Evolutionary conservation across 2,888 invertebrate genomes (phyloP).

Genomic region (Cyclophora punctaria): DNA sequence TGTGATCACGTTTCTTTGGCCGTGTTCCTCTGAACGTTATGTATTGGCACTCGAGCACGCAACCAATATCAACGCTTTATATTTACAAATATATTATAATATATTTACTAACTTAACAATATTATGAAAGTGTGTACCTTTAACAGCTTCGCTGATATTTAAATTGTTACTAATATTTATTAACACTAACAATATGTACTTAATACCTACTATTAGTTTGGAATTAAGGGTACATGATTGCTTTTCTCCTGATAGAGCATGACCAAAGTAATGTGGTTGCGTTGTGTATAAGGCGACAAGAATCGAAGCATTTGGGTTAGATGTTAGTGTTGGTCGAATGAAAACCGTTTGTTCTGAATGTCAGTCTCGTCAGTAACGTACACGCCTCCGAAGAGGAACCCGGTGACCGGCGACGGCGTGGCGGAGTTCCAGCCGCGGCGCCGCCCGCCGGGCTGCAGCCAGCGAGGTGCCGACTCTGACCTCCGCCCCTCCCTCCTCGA

Average conservation of each 20-base stretch:
- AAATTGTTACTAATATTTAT: neutral
- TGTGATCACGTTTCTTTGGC: constrained; percentile 13
- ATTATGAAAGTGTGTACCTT: no score
- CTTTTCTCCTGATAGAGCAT: no score
- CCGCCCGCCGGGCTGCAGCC: constrained; percentile 63
- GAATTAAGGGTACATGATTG: no score
- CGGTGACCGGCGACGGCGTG: constrained; percentile 78
- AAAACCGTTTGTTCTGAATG: constrained; percentile 68
- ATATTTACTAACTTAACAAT: no score
- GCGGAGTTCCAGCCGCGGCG: constrained; percentile 68
- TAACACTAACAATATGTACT: neutral
- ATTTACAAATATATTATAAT: constrained; percentile 10
- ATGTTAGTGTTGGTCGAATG: constrained; percentile 38
- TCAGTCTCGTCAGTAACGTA: constrained; percentile 48
- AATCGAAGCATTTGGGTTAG: constrained; percentile 16
- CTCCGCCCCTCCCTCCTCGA: constrained; percentile 25
- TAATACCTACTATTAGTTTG: no score
- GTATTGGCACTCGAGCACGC: constrained; percentile 52
- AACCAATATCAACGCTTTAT: constrained; percentile 28
- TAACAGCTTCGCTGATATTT: no score
- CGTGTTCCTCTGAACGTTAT: constrained; percentile 16
- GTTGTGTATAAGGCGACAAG: constrained; percentile 5
- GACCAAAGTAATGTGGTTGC: neutral
- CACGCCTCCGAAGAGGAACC: constrained; percentile 76
- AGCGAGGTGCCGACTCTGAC: constrained; percentile 66